These are phyloP conservation scores for Nymphalis urticae DNA, from an alignment of 2,888 invertebrate species.

Conservation along the genomic window DNA sequence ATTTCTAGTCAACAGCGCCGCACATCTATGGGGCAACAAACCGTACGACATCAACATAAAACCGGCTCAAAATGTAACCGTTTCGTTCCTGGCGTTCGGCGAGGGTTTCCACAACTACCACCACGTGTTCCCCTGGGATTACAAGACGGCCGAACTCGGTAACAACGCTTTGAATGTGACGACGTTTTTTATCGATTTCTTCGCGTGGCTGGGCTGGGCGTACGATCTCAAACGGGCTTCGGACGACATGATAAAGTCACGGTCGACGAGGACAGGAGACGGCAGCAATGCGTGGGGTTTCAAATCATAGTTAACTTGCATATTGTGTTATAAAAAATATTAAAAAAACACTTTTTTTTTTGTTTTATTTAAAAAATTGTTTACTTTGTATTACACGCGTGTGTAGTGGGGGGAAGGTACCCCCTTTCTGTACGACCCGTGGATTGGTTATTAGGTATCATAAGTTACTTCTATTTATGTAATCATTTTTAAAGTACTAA, in stretches of 20 bases:
- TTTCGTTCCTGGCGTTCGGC: constrained; percentile 48
- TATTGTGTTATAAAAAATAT: no score
- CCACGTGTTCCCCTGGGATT: constrained; percentile 59
- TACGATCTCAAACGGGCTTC: constrained; percentile 55
- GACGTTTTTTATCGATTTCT: constrained; percentile 57
- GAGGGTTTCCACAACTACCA: constrained; percentile 64
- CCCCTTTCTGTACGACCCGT: no score
- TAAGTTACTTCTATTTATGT: no score
- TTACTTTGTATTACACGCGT: no score
- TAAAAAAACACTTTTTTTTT: no score
- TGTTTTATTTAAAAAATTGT: no score
- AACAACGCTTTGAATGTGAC: constrained; percentile 45
- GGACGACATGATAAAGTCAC: constrained; percentile 39
- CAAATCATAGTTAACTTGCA: background rate
- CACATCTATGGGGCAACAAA: constrained; percentile 76
- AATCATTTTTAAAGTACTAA: no score
- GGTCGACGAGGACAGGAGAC: constrained; percentile 48
- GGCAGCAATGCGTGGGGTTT: constrained; percentile 46
- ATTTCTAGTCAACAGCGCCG: constrained; percentile 85
- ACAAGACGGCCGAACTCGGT: constrained; percentile 54
- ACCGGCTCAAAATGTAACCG: constrained; percentile 45
- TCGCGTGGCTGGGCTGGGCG: constrained; percentile 58
- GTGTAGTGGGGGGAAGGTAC: no score
- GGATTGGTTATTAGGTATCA: no score
- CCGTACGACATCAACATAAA: constrained; percentile 66